phyloP scores from a whole-genome alignment of 1,140 invertebrate genomes.

The Penaeus vannamei region DNA sequence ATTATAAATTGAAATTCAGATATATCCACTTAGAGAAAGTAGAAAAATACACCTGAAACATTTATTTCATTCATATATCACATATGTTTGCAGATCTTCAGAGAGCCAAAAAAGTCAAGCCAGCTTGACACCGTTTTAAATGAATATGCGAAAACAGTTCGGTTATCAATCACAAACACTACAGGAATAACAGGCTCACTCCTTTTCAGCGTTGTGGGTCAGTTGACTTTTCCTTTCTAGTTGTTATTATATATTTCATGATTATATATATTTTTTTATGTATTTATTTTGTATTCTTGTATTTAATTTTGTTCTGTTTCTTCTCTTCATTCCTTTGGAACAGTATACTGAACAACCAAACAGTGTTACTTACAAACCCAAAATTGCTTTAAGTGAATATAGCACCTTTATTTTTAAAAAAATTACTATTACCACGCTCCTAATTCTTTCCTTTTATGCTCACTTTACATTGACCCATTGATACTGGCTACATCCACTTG shows the following conservation, averaged over 20 bases:
- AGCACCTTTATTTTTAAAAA: too few relatives aligned
- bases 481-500: too few relatives aligned
- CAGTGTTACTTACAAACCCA: too few relatives aligned
- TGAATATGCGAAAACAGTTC: slow-evolving; percentile 78
- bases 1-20: not conserved
- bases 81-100: slow-evolving; percentile 74
- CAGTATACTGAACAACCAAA: not conserved
- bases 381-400: too few relatives aligned
- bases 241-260: slow-evolving; percentile 41
- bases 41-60: not conserved
- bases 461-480: too few relatives aligned
- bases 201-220: slow-evolving; percentile 88
- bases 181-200: slow-evolving; percentile 78
- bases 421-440: too few relatives aligned
- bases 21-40: too few relatives aligned
- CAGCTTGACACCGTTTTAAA: slow-evolving; percentile 84
- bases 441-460: too few relatives aligned
- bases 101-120: slow-evolving; percentile 83
- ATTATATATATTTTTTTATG: not conserved
- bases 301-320: not conserved
- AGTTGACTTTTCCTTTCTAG: slow-evolving; percentile 60
- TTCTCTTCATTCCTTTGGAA: not conserved
- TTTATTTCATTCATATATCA: slow-evolving; percentile 31
- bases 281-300: not conserved
- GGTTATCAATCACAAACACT: slow-evolving; percentile 40